These are phyloP conservation scores for Campoletis sonorensis DNA, from an alignment of 1,140 invertebrate genomes.

Conservation along the genomic window DNA sequence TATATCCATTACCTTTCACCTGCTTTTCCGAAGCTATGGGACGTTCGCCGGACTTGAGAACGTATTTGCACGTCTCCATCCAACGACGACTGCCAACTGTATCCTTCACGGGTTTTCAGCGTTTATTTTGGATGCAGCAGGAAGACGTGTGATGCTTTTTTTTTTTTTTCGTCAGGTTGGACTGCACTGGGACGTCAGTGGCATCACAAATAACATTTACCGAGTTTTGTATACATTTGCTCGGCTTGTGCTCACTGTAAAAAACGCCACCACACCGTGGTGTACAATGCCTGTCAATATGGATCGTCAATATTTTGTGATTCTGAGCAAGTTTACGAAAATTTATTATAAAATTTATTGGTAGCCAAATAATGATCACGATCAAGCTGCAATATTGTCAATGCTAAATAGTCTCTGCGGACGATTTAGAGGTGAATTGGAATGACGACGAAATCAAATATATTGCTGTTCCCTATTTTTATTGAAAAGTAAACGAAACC, in stretches of 20 bases:
- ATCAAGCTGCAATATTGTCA: too few relatives aligned
- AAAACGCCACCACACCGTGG: not conserved
- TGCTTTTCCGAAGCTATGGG: not conserved
- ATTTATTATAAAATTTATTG: too few relatives aligned
- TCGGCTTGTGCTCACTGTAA: slow-evolving; percentile 1
- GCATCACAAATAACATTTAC: slow-evolving; percentile 4
- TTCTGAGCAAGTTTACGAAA: too few relatives aligned
- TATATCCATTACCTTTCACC: not conserved
- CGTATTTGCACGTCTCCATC: slow-evolving; percentile 23
- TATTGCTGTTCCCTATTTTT: too few relatives aligned
- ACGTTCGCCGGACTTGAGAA: slow-evolving; percentile 17
- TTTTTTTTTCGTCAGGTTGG: not conserved
- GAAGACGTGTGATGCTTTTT: not conserved
- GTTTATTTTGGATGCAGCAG: slow-evolving; percentile 27
- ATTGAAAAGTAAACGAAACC: too few relatives aligned
- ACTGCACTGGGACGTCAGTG: not conserved
- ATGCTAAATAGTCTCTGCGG: too few relatives aligned
- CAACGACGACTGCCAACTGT: not conserved
- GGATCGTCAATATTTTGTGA: too few relatives aligned
- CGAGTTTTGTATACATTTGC: slow-evolving; percentile 1
- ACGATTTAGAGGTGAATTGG: too few relatives aligned
- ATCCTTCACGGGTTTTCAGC: slow-evolving; percentile 23
- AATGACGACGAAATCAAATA: too few relatives aligned
- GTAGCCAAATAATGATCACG: too few relatives aligned
- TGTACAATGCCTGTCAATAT: not conserved